phyloP scores from a whole-genome alignment of 2,888 invertebrate species.

The Nowickia ferox region DNA sequence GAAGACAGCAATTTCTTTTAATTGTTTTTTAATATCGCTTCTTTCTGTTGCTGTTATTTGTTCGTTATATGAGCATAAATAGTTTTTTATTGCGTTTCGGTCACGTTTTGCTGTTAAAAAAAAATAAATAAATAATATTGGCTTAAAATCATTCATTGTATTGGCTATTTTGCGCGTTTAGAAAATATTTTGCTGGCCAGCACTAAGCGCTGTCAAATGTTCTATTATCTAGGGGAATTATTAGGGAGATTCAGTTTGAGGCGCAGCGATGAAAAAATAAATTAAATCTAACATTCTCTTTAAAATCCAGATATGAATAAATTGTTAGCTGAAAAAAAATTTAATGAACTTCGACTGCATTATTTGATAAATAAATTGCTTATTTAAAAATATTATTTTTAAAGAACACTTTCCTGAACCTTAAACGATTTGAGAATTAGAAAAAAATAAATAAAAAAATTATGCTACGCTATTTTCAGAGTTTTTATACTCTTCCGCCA shows the following conservation, averaged over 20 bases:
- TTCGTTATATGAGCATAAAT: constrained; percentile 5
- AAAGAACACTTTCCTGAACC: too few relatives aligned
- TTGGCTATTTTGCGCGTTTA: constrained; percentile 36
- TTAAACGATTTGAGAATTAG: too few relatives aligned
- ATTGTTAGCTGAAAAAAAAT: too few relatives aligned
- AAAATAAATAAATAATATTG: constrained; percentile 46
- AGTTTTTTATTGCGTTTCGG: constrained; percentile 54
- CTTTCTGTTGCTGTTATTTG: neutral
- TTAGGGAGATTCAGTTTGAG: neutral
- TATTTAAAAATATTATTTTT: too few relatives aligned
- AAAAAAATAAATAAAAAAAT: too few relatives aligned
- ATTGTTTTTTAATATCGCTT: constrained; percentile 43
- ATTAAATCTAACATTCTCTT: too few relatives aligned
- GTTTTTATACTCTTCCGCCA: too few relatives aligned
- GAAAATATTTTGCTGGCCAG: constrained; percentile 23
- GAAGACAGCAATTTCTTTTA: constrained; percentile 41
- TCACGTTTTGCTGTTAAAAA: constrained; percentile 59
- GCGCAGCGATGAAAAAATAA: too few relatives aligned
- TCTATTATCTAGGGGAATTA: neutral
- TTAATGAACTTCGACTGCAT: too few relatives aligned
- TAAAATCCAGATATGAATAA: too few relatives aligned
- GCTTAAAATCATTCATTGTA: neutral
- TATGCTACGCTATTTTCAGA: too few relatives aligned
- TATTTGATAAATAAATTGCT: too few relatives aligned
- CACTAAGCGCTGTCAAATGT: neutral